Base-by-base conservation (phyloP, 2,113 vertebrate genomes). In the Octodon degus region DNA sequence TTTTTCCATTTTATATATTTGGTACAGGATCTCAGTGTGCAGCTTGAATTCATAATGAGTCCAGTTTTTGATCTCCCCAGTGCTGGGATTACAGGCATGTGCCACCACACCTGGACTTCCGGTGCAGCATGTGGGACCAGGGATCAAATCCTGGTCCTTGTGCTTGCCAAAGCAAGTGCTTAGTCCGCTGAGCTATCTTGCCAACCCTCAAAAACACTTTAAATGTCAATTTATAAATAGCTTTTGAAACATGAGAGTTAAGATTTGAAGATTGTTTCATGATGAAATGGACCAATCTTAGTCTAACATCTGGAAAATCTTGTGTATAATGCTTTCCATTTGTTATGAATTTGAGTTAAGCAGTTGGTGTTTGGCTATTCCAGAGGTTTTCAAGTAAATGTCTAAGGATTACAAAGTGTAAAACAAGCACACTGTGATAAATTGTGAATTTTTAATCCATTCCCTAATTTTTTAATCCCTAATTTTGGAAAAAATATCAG, bases 311-410 rank as follows among this genome's bases (percentile, higher is more conserved):
- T 94, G 83, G 96, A 89, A 92, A 97, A 96, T 96, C 65, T 97
- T 98, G 74, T 97, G 76, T 96, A 87, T 96, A 97, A 93, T 96
- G 50, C 68, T 89, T 94, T 97, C 98, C 97, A 97, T 98, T 97
- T 98, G 97, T 96, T 95, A 94, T 89, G 87, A 97, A 96, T 95
- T 96, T 97, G 97, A 97, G 95, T 87, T 86, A 94, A 98, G 94
- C 97, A 98, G 97, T 98, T 98, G 97, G 95, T 97, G 53, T 91
- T 88, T 5, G 67, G 0, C 65, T 96, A 85, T 98, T 97, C 97
- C 97, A 97, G 98, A 95, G 96, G 91, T 94, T 97, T 95, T 97
- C 94, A 94, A 96, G 86, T 93, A 90, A 94, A 91, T 95, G 98
- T 97, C 97, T 96, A 98, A 96, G 90, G 96, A 96, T 91, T 97